These are phyloP conservation scores for Himalopsyche japonica DNA, from an alignment of 2,888 invertebrate genomes.

Conservation along the genomic window DNA sequence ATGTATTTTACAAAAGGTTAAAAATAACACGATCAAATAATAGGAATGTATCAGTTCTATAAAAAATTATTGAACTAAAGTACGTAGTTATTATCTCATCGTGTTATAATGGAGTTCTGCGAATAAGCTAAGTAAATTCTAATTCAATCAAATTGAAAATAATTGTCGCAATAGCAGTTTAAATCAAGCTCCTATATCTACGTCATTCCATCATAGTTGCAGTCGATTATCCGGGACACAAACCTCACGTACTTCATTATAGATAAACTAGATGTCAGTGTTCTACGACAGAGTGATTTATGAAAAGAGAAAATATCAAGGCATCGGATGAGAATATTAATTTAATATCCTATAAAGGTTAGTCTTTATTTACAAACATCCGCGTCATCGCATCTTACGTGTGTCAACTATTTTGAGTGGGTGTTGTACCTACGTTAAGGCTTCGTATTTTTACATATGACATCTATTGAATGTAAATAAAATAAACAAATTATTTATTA, in stretches of 20 bases:
- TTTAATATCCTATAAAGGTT: background rate
- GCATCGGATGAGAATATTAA: background rate
- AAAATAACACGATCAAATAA: no score
- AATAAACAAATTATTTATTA: no score
- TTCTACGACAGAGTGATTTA: background rate
- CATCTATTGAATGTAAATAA: no score
- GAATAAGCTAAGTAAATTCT: no score
- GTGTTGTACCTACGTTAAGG: no score
- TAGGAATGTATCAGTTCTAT: no score
- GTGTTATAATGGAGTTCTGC: no score
- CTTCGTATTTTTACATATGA: no score
- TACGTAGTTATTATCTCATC: no score
- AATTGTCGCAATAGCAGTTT: background rate
- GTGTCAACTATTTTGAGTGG: background rate
- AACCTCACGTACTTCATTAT: background rate
- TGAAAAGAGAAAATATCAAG: background rate
- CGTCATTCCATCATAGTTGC: background rate
- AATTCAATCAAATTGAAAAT: no score
- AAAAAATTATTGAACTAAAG: no score
- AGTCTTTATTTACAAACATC: background rate
- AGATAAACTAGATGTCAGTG: background rate
- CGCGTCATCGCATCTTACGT: background rate
- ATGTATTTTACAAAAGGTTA: no score
- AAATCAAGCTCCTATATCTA: background rate
- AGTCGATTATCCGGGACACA: background rate